These are phyloP conservation scores for Paguma larvata DNA, from an alignment of 2,797 vertebrate species.

Conservation along the genomic window DNA sequence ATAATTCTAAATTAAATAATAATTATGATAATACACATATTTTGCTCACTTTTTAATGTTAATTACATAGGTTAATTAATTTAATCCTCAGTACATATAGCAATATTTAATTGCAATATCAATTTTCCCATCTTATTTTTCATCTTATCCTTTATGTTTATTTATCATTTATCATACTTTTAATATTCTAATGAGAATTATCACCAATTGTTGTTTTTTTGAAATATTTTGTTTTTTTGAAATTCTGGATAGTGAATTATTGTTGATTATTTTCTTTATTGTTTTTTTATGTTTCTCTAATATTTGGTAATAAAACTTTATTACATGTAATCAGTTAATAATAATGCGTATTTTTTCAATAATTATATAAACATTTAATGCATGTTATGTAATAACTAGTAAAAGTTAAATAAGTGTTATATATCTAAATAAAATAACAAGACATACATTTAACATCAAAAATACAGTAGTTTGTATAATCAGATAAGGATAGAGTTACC, in stretches of 20 bases:
- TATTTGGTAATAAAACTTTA: background rate
- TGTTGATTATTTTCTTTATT: background rate
- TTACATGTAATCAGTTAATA: background rate
- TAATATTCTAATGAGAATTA: background rate
- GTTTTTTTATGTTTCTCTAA: background rate
- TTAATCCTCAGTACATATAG: background rate
- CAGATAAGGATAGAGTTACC: background rate
- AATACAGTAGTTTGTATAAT: background rate
- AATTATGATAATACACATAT: background rate
- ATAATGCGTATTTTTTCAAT: background rate
- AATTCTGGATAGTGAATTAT: background rate
- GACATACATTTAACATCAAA: background rate
- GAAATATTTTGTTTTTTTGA: background rate
- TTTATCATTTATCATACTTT: background rate
- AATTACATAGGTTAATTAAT: background rate
- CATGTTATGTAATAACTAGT: background rate
- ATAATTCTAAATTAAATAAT: background rate
- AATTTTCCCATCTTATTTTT: background rate
- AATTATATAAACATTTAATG: background rate
- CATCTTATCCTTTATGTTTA: background rate
- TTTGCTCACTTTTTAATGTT: background rate
- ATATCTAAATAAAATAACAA: background rate
- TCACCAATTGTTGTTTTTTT: background rate
- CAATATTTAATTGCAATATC: background rate
- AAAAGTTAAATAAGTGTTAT: background rate